Percentiles rank a stretch among this genome's conserved stretches.
Conservation (phyloP, 2,797 vertebrate genomes). For the Meda fulgida region DNA sequence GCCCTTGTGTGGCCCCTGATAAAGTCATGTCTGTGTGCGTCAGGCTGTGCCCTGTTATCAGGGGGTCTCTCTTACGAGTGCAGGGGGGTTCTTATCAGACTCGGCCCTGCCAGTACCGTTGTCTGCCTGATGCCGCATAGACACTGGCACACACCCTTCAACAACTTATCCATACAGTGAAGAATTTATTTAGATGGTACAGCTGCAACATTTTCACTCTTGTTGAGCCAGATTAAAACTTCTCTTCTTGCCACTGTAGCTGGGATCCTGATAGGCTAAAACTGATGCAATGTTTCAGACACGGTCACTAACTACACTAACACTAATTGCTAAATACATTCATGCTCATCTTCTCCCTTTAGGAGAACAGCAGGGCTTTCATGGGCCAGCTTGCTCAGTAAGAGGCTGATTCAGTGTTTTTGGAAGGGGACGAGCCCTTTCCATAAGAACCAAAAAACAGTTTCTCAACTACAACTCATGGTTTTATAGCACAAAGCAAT, state of each 20-base stretch:
- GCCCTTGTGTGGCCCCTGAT: conserved; percentile 68
- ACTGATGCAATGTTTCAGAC: conserved; percentile 29
- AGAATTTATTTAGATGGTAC: conserved; percentile 3
- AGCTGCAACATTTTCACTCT: not conserved
- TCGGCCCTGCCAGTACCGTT: conserved; percentile 44
- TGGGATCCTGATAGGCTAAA: not conserved
- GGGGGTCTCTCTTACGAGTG: conserved; percentile 68
- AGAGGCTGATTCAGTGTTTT: conserved; percentile 15
- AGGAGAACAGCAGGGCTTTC: conserved; percentile 33
- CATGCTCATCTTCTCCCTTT: not conserved
- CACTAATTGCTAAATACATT: conserved; percentile 21
- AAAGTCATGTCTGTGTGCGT: conserved; percentile 74
- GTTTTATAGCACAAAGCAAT: not conserved
- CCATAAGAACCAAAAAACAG: not conserved
- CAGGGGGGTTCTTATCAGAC: conserved; percentile 77
- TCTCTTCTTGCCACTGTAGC: not conserved
- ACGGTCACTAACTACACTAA: too few relatives aligned
- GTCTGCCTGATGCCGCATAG: conserved; percentile 51
- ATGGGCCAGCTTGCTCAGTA: conserved; percentile 20
- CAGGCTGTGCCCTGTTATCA: conserved; percentile 75
- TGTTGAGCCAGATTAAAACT: not conserved
- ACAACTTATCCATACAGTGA: not conserved
- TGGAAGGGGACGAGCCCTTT: conserved; percentile 14
- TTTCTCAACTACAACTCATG: not conserved
- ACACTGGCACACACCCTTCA: conserved; percentile 19